phyloP scores from a whole-genome alignment of 2,888 invertebrate species.

The Julus scandinavius region DNA sequence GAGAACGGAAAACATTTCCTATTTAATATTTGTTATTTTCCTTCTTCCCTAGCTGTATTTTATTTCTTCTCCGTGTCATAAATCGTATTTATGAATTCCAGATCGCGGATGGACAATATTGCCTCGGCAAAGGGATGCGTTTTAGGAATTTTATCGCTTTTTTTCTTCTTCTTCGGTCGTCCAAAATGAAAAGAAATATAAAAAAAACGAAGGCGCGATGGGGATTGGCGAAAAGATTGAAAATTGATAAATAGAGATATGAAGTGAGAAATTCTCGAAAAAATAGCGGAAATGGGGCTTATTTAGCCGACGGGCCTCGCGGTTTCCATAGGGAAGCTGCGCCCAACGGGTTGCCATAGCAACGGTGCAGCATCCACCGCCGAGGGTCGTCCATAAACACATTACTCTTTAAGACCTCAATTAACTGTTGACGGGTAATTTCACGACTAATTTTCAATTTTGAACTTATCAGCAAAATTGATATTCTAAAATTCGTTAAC shows the following conservation, averaged over 20 bases:
- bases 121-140: neutral
- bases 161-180: neutral
- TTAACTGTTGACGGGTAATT: too few relatives aligned
- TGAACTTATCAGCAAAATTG: too few relatives aligned
- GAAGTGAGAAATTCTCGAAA: constrained; percentile 2
- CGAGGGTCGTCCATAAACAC: neutral
- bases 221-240: constrained; percentile 20
- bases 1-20: constrained; percentile 2
- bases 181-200: constrained; percentile 3
- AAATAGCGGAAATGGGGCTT: constrained; percentile 33
- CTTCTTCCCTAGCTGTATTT: neutral
- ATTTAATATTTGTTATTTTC: constrained; percentile 15
- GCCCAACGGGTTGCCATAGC: neutral
- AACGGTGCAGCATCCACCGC: neutral
- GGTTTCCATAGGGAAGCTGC: neutral
- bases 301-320: neutral
- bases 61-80: neutral
- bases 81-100: neutral
- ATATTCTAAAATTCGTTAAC: too few relatives aligned
- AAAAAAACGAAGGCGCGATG: neutral
- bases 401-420: too few relatives aligned
- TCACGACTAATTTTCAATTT: too few relatives aligned
- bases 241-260: constrained; percentile 27
- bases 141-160: neutral
- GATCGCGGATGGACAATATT: constrained; percentile 1